phyloP scores from a whole-genome alignment of 37 sponge, comb jelly and placozoan genomes.

The Beroe forskalii region DNA sequence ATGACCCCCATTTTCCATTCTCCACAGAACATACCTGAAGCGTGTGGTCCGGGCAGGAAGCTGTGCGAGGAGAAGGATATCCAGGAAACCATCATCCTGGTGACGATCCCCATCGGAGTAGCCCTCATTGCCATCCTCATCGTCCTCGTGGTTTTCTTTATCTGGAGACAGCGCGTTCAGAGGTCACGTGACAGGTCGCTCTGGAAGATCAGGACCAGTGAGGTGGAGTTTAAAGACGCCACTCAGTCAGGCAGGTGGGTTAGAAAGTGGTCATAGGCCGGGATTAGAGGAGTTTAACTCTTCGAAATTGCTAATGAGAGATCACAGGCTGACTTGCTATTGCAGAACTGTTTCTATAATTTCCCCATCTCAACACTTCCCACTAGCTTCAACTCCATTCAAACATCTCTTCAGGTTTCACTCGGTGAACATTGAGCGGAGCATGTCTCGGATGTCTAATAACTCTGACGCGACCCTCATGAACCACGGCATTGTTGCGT shows the following conservation, averaged over 20 bases:
- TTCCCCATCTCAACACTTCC: too few relatives aligned
- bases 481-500: conserved; percentile 62
- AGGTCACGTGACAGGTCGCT: conserved; percentile 28
- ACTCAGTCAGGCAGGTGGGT: conserved; percentile 41
- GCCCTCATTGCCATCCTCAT: background rate
- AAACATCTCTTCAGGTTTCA: background rate
- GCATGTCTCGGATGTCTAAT: conserved; percentile 48
- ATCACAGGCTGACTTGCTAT: too few relatives aligned
- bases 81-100: conserved; percentile 30
- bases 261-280: too few relatives aligned
- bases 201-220: conserved; percentile 29
- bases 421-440: conserved; percentile 21
- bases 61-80: conserved; percentile 16
- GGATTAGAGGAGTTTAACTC: too few relatives aligned
- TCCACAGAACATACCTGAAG: conserved; percentile 31
- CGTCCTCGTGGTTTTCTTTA: conserved; percentile 9
- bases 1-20: too few relatives aligned
- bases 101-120: conserved; percentile 37
- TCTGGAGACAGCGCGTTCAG: conserved; percentile 33
- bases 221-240: conserved; percentile 54
- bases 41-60: conserved; percentile 34
- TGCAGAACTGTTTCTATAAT: too few relatives aligned
- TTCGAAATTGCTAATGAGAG: too few relatives aligned
- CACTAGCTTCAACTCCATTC: too few relatives aligned
- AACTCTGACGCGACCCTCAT: conserved; percentile 18